Evolutionary conservation across 2,113 vertebrate genomes (phyloP), one percentile per base, ranked within the genome.

Genomic region (Pyrgilauda ruficollis): DNA sequence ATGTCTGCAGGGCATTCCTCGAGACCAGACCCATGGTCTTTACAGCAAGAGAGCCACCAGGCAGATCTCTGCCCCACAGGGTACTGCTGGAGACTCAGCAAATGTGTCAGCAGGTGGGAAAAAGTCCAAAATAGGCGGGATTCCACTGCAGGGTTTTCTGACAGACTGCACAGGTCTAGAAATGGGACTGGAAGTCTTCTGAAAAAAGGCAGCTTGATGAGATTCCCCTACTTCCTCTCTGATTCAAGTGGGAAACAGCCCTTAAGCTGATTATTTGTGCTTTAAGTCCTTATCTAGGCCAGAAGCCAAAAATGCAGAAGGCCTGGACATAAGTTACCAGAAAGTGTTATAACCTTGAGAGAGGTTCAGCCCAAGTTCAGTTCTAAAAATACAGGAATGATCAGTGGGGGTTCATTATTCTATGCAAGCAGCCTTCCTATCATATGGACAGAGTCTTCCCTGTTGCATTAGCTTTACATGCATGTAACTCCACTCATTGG

Each of bases 361-460:
- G 63, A 93, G 59, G 94, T 95, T 96, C 96, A 97, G 74, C 55
- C 56, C 68, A 85, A 97, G 90, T 96, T 97, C 95, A 97, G 47
- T 80, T 91, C 96, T 94, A 96, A 97, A 97, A 96, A 95, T 95
- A 96, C 3, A 0, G 20, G 43, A 89, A 61, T 18, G 30, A 73
- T 90, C 72, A 63, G 75, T 39, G n/a, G 59, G 47, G 56, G 41
- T 26, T 89, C 74, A 81, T 82, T 95, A 83, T 43, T 85, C 56
- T 66, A 1, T 69, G 62, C 0, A 0, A 94, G 50, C 35, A 72
- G 37, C 53, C 72, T 78, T 87, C 68, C 35, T 61, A 68, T 93
- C 43, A 33, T 15, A 68, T 27, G 53, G 52, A 35, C 35, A 69
- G 46, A 70, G n/a, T 89, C 90, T 90, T 84, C 86, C 46, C 46